Evolutionary conservation across 1,140 invertebrate species (phyloP), one percentile per base, ranked within the genome.

Genomic region (Eumaeus atala): DNA sequence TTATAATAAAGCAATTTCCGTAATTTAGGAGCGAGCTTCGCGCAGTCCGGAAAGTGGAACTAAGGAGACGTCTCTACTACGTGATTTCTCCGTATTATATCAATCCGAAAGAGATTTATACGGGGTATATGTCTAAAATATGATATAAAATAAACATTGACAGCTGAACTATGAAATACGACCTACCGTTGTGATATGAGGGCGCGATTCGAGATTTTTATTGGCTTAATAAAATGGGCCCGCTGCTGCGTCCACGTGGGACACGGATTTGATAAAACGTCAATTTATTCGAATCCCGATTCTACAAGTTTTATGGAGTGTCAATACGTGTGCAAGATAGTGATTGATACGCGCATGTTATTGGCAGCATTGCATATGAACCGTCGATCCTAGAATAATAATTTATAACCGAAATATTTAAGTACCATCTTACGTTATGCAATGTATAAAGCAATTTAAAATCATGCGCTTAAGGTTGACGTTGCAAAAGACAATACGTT

Each of bases 131-230:
- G 70, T 84, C 81, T 84, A 84, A 87, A 87, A 87, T 87, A 84
- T 87, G 81, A 87, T 81, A 87, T 87, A 87, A 87, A 87, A 87
- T 84, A 87, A 87, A 87, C 80, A 87, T 84, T 84, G 81, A 87
- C 81, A 87, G 82, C 72, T 80, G 70, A 87, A 87, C 84, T 79
- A 84, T 87, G 84, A 84, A 87, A 84, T 87, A 87, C 77, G 84
- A 78, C 70, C 77, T 71, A 77, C 64, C 73, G 72, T 64, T 76
- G 81, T 87, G 84, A 84, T 84, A 82, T 87, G 84, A 83, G 81
- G 80, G 76, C 74, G 78, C 72, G 74, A 75, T 82, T 82, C 80
- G 75, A 78, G 80, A 84, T 84, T 54, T 84, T 87, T 87, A 87
- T 84, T 72, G 67, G 75, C 73, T 80, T 75, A 83, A 84, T 3